Evolutionary conservation across 2,888 invertebrate species (phyloP).

Genomic region (Andrena praecox): DNA sequence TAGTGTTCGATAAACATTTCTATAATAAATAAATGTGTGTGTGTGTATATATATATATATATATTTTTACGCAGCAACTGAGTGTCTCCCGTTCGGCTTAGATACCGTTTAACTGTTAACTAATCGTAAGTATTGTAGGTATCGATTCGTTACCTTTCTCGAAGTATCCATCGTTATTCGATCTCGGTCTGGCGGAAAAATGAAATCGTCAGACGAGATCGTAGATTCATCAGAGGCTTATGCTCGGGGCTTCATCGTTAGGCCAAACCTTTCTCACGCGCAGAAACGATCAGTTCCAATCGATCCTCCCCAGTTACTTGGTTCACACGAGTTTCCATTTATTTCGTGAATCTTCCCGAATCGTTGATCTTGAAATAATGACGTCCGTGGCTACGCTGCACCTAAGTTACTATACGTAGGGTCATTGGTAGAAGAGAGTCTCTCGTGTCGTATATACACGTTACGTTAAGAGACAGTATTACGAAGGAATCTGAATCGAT

Average conservation of each 20-base stretch:
- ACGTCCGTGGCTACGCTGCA: not conserved
- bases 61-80: slow-evolving; percentile 52
- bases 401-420: not conserved
- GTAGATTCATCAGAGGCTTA: slow-evolving; percentile 42
- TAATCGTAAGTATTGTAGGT: slow-evolving; percentile 41
- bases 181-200: slow-evolving; percentile 26
- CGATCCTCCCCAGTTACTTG: slow-evolving; percentile 15
- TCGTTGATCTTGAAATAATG: not conserved
- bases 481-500: slow-evolving; percentile 10
- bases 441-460: slow-evolving; percentile 4
- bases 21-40: slow-evolving; percentile 72
- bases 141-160: slow-evolving; percentile 44
- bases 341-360: slow-evolving; percentile 12
- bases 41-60: slow-evolving; percentile 61
- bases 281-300: slow-evolving; percentile 19
- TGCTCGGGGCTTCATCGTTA: slow-evolving; percentile 60
- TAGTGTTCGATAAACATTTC: slow-evolving; percentile 65
- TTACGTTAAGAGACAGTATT: not conserved
- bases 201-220: slow-evolving; percentile 22
- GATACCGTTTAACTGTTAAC: slow-evolving; percentile 65
- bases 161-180: slow-evolving; percentile 44
- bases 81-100: slow-evolving; percentile 57
- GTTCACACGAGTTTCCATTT: slow-evolving; percentile 30
- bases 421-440: not conserved
- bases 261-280: slow-evolving; percentile 58